Evolutionary conservation across 2,113 vertebrate genomes (phyloP), one percentile per base, ranked within the genome.

Genomic region (Rhinopomastus cyanomelas): DNA sequence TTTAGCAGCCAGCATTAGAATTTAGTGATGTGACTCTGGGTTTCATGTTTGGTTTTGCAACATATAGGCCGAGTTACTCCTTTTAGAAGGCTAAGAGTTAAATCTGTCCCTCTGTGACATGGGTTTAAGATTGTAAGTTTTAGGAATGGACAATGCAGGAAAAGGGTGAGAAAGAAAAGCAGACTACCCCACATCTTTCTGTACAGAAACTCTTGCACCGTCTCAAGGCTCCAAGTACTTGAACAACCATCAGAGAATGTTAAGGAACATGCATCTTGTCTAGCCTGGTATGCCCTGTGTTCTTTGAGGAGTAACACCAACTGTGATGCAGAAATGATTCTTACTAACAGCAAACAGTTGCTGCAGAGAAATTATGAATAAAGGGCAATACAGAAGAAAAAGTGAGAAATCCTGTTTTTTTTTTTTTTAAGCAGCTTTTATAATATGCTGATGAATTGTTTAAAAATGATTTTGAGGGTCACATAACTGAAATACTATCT

Each of bases 1-100:
- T 64, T 60, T 68, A 88, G 25, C 60, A 86, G 37, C n/a, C 29
- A 78, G 49, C 0, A 0, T 39, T 56, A 81, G 17, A 92, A 68
- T 60, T 81, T n/a, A 74, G 13, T 12, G 18, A 44, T 2, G 1
- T 25, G 0, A 0, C 18, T 90, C 53, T 52, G 34, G 16, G 32
- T 6, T 71, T 80, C 46, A 11, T 67, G 32, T 44, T 44, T 56
- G 51, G 9, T 73, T 81, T 71, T 73, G 61, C 30, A 75, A 81
- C 13, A 44, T 8, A 32, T 11, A 37, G 57, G 12, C 5, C 76
- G 32, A 66, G 4, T 3, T 73, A 30, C 32, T 8, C 0, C 13
- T 65, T 79, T 89, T 74, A 55, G 52, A 84, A 75, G 15, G 32
- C 18, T 57, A 66, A 48, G 19, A 1, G 1, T 88, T 84, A 36